Evolutionary conservation across 2,888 invertebrate species (phyloP).

Genomic region (Gibbula magus): DNA sequence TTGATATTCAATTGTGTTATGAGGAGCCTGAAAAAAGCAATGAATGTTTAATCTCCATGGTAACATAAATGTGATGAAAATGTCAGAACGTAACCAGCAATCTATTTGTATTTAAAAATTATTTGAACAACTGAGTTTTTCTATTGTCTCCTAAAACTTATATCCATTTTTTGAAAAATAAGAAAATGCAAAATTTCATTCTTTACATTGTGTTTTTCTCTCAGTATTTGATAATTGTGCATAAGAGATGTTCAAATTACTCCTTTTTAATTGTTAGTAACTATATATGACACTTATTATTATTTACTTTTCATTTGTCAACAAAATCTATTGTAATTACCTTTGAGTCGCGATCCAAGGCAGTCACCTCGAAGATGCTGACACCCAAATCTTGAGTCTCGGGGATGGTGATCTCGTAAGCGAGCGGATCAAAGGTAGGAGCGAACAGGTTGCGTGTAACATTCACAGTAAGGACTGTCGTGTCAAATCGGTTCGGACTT

Average conservation of each 20-base stretch:
- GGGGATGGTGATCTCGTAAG: slow-evolving; percentile 50
- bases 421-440: slow-evolving; percentile 59
- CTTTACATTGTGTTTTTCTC: too few species aligned
- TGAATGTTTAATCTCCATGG: not conserved
- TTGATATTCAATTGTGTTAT: not conserved
- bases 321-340: slow-evolving; percentile 27
- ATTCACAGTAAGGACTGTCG: slow-evolving; percentile 40
- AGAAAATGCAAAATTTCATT: not conserved
- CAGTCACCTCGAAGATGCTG: slow-evolving; percentile 47
- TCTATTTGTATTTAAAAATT: too few species aligned
- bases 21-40: not conserved
- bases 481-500: slow-evolving; percentile 26
- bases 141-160: not conserved
- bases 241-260: too few species aligned
- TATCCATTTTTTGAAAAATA: too few species aligned
- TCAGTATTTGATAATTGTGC: too few species aligned
- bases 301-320: too few species aligned
- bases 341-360: slow-evolving; percentile 46
- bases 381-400: slow-evolving; percentile 42
- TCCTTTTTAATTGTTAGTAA: too few species aligned
- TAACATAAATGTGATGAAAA: not conserved
- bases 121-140: too few species aligned
- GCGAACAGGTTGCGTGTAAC: slow-evolving; percentile 56
- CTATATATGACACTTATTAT: too few species aligned
- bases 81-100: too few species aligned